Conservation (phyloP, 23 tunicate species). For the Halocynthia roretzi region DNA sequence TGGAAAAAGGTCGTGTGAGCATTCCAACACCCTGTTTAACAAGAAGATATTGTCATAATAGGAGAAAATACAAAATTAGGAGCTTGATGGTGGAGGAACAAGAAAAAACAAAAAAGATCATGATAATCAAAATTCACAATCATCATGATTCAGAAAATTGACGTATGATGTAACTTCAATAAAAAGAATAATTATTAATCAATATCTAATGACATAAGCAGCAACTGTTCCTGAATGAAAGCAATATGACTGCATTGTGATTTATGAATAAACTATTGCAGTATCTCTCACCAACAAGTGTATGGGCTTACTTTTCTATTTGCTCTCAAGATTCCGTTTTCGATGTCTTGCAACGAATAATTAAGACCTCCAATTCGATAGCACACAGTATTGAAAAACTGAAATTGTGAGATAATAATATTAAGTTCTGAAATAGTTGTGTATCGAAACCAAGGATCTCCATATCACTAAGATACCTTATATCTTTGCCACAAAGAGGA, state of each 20-base stretch:
- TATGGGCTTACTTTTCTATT: conserved; percentile 54
- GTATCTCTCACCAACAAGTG: too few relatives aligned
- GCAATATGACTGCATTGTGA: too few relatives aligned
- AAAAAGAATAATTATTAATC: too few relatives aligned
- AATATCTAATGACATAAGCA: too few relatives aligned
- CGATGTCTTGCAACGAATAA: conserved; percentile 84
- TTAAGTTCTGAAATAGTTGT: background rate
- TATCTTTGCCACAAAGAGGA: conserved; percentile 36
- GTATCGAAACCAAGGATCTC: background rate
- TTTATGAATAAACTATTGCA: too few relatives aligned
- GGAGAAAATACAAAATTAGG: background rate
- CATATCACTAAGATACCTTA: conserved; percentile 25
- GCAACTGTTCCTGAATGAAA: background rate
- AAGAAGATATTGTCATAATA: background rate
- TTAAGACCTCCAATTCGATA: conserved; percentile 71
- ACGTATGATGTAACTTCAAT: too few relatives aligned
- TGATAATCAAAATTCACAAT: too few relatives aligned
- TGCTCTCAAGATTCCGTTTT: conserved; percentile 86
- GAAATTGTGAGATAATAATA: background rate
- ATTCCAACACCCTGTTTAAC: conserved; percentile 66
- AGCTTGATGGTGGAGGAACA: background rate
- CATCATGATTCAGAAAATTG: too few relatives aligned
- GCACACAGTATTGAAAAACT: conserved; percentile 60
- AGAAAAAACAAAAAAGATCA: background rate
- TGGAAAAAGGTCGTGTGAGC: conserved; percentile 56